Evolutionary conservation across 2,888 invertebrate genomes (phyloP).

Genomic region (Drosophila mercatorum): DNA sequence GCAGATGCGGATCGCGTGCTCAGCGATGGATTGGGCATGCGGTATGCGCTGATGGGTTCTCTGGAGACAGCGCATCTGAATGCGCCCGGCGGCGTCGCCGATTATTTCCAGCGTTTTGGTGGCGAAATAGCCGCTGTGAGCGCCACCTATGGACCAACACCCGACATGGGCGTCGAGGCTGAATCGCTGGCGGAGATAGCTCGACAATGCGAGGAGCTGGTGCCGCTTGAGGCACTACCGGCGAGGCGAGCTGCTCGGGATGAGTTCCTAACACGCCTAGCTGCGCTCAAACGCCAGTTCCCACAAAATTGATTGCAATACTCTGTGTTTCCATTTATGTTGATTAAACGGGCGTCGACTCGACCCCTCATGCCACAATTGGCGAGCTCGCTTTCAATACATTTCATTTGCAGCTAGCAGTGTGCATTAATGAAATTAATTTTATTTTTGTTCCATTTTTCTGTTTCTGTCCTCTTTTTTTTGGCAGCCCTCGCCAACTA

Average conservation of each 20-base stretch:
- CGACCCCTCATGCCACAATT: slow-evolving; percentile 39
- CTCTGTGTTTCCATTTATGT: slow-evolving; percentile 48
- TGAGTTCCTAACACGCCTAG: slow-evolving; percentile 90
- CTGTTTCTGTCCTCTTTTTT: slow-evolving; percentile 16
- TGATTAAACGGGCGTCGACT: slow-evolving; percentile 59
- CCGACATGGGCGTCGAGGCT: slow-evolving; percentile 89
- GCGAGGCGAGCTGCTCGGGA: slow-evolving; percentile 92
- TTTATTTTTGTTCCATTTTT: slow-evolving; percentile 32
- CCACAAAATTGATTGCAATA: slow-evolving; percentile 68
- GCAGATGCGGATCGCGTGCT: slow-evolving; percentile 96
- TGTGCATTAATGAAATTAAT: slow-evolving; percentile 79
- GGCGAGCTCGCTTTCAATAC: slow-evolving; percentile 46
- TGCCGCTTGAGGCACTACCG: slow-evolving; percentile 89
- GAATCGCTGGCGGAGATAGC: slow-evolving; percentile 89
- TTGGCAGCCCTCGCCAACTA: slow-evolving; percentile 42
- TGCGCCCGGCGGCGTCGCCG: slow-evolving; percentile 93
- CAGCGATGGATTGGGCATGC: slow-evolving; percentile 96
- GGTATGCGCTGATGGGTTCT: slow-evolving; percentile 97
- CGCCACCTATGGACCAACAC: slow-evolving; percentile 90
- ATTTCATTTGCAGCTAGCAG: slow-evolving; percentile 50
- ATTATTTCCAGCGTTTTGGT: slow-evolving; percentile 87
- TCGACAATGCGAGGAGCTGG: slow-evolving; percentile 89
- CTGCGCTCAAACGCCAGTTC: slow-evolving; percentile 91
- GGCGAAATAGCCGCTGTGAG: slow-evolving; percentile 87
- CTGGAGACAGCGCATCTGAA: slow-evolving; percentile 97